Evolutionary conservation across 2,888 invertebrate genomes (phyloP), one percentile per base, ranked within the genome.

Genomic region (Drosophila meridionalis): DNA sequence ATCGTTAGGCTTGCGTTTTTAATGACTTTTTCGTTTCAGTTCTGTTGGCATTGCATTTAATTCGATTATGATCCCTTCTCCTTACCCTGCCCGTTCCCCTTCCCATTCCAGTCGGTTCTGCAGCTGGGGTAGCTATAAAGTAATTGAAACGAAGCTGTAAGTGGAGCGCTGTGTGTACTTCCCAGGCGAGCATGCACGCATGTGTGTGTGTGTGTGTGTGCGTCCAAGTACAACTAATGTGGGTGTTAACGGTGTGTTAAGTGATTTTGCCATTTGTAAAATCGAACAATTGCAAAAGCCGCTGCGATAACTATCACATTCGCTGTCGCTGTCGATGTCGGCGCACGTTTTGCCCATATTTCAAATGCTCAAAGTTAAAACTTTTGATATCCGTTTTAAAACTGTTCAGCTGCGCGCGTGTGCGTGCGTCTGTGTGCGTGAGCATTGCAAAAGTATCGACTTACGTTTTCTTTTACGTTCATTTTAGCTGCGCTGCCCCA

Each of bases 241-340:
- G 91, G 86, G 91, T 92, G 92, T 89, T 90, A 90, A 91, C 88
- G 85, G 84, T 80, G 84, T 90, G 87, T 83, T 88, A 88, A 91
- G 82, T 89, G 90, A 89, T 89, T 90, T 84, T 71, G 61, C 73
- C 80, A 81, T 82, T 88, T 83, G 76, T 80, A 69, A 72, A 85
- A 86, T 80, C 86, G 80, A 78, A 78, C 88, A 80, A 84, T 85
- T 81, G 78, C 57, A 60, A 68, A 74, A 73, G 76, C 60, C 57
- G 58, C 61, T 59, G 69, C 80, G 80, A 90, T 90, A 83, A 83
- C 76, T 77, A 89, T 90, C 88, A 83, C 75, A 76, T 85, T 89
- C 86, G 75, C 69, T 72, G 71, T 30, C 69, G 63, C 84, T 73
- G 85, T 40, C 73, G 69, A 86, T 75, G 85, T 87, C 89, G 66